Conservation (phyloP, 1,140 invertebrate species). For the Pogonognathellus flavescens region DNA sequence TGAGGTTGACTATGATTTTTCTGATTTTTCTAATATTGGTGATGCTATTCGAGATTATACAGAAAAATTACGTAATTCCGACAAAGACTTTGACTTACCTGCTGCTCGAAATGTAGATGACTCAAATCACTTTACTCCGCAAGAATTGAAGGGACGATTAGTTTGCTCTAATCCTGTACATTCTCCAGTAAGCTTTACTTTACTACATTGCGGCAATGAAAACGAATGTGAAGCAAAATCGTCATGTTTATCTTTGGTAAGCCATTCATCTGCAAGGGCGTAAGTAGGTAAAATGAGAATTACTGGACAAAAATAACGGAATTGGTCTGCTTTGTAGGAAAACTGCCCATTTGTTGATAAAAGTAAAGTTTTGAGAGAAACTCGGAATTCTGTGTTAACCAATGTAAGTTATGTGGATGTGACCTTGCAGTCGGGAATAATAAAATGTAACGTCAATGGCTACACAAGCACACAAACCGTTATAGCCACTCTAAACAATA, state of each 20-base stretch:
- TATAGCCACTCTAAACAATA: background rate
- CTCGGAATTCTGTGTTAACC: background rate
- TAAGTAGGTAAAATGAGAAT: too few species aligned
- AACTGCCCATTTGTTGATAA: background rate
- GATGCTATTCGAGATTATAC: too few species aligned
- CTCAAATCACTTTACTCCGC: background rate
- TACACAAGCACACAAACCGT: background rate
- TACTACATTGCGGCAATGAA: constrained; percentile 52
- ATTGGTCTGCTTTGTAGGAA: background rate
- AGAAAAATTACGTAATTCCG: background rate
- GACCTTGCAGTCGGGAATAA: constrained; percentile 1
- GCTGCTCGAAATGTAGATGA: background rate
- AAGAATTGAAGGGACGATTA: constrained; percentile 31
- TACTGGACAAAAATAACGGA: background rate
- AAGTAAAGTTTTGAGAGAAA: background rate
- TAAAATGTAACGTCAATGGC: background rate
- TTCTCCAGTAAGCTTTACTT: constrained; percentile 29
- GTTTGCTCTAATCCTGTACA: constrained; percentile 43
- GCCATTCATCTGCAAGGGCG: background rate
- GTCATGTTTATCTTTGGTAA: constrained; percentile 37
- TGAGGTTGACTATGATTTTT: too few species aligned
- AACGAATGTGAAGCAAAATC: constrained; percentile 54
- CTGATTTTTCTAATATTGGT: too few species aligned
- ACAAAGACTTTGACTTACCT: background rate
- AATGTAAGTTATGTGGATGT: background rate